phyloP scores from a whole-genome alignment of 2,888 invertebrate species.

The Notodonta ziczac region DNA sequence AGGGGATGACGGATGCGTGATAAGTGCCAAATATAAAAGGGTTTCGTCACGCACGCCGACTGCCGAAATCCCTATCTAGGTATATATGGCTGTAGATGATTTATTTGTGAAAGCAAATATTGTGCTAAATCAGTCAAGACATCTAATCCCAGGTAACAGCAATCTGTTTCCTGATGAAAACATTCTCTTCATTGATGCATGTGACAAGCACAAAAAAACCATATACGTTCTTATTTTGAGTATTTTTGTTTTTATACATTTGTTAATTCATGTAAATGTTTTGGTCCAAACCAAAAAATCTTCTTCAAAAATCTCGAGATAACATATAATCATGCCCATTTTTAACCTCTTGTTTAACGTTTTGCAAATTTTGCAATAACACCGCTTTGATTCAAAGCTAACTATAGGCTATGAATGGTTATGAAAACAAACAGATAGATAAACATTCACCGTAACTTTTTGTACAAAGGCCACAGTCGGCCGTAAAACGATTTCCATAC shows the following conservation, averaged over 20 bases:
- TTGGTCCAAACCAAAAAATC: too few species aligned
- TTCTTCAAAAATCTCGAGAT: too few species aligned
- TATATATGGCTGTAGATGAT: neutral
- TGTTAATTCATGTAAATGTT: too few species aligned
- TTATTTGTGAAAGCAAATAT: neutral
- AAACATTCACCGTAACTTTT: neutral
- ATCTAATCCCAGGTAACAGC: neutral
- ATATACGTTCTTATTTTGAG: too few species aligned
- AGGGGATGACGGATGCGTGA: neutral
- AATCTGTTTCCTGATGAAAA: too few species aligned
- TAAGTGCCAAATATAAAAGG: neutral
- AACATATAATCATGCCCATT: too few species aligned
- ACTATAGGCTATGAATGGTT: neutral
- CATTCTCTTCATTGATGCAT: too few species aligned
- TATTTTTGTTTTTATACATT: too few species aligned
- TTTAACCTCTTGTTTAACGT: too few species aligned
- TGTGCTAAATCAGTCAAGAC: neutral
- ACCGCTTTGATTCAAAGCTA: too few species aligned
- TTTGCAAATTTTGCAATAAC: too few species aligned
- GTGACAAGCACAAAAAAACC: too few species aligned
- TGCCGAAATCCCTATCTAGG: neutral
- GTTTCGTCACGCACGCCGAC: neutral
- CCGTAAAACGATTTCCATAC: conserved; percentile 5
- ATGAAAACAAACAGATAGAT: neutral
- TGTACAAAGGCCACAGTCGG: neutral